Conservation (phyloP, 2,888 invertebrate species). For the Chelonus formosanus region DNA sequence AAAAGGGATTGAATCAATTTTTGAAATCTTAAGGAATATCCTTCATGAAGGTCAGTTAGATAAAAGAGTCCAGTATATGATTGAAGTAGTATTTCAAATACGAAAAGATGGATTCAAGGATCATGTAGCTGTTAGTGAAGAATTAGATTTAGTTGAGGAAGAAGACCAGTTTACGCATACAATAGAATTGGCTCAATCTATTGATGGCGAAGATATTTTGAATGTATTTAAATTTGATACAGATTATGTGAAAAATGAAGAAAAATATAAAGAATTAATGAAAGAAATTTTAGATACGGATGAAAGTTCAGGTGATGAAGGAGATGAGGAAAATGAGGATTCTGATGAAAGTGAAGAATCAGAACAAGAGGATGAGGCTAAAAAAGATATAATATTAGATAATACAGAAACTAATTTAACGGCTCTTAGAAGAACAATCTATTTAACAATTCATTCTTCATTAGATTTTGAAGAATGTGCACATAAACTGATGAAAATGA, state of each 20-base stretch:
- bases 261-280: conserved; percentile 89
- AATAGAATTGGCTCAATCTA: conserved; percentile 89
- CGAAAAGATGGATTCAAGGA: conserved; percentile 97
- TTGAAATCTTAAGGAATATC: conserved; percentile 93
- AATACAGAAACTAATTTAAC: conserved; percentile 97
- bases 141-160: conserved; percentile 94
- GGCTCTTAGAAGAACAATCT: conserved; percentile 91
- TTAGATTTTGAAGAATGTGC: conserved; percentile 99
- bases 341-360: conserved; percentile 65
- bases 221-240: conserved; percentile 97
- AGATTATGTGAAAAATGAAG: conserved; percentile 91
- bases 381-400: conserved; percentile 82
- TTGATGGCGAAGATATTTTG: conserved; percentile 87
- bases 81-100: conserved; percentile 95
- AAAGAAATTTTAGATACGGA: conserved; percentile 85
- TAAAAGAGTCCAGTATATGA: conserved; percentile 96
- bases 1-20: conserved; percentile 83
- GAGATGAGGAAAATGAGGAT: conserved; percentile 68
- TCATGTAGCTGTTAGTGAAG: conserved; percentile 85
- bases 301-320: conserved; percentile 69
- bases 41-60: conserved; percentile 93
- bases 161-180: conserved; percentile 97
- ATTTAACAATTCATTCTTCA: conserved; percentile 97
- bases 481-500: conserved; percentile 97
- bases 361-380: conserved; percentile 54